phyloP scores from a whole-genome alignment of 2,888 invertebrate species.

The Eucera pruinosa region DNA sequence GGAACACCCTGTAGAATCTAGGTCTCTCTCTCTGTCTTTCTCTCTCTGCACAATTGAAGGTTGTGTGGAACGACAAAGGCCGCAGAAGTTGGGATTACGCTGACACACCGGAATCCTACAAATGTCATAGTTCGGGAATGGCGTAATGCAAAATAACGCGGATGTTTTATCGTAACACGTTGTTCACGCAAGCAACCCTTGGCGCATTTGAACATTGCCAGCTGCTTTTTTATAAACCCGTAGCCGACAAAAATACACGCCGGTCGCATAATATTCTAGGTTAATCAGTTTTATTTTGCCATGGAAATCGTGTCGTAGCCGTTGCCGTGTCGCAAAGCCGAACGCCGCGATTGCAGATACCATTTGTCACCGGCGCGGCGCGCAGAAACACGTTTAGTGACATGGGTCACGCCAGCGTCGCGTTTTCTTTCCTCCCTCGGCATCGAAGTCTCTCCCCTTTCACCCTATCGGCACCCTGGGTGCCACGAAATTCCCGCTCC shows the following conservation, averaged over 20 bases:
- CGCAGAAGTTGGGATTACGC: not conserved
- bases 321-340: constrained; percentile 31
- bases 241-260: constrained; percentile 25
- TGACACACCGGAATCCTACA: not conserved
- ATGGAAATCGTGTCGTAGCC: constrained; percentile 41
- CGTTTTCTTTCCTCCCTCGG: constrained; percentile 50
- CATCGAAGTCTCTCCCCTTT: constrained; percentile 38
- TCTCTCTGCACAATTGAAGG: too few species aligned
- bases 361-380: constrained; percentile 54
- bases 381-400: constrained; percentile 28
- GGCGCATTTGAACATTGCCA: not conserved
- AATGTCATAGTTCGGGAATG: constrained; percentile 4
- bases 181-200: constrained; percentile 32
- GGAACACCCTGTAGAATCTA: too few species aligned
- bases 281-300: constrained; percentile 50
- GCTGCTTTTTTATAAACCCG: constrained; percentile 28
- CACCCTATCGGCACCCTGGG: not conserved
- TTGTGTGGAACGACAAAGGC: too few species aligned
- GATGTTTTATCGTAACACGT: constrained; percentile 3
- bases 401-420: constrained; percentile 54
- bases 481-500: too few species aligned
- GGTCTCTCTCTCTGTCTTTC: too few species aligned
- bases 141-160: constrained; percentile 3
- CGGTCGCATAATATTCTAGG: constrained; percentile 54
- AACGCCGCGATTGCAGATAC: constrained; percentile 54